Base-by-base conservation (phyloP, 2,888 invertebrate genomes). In the Nomada goodeniana region DNA sequence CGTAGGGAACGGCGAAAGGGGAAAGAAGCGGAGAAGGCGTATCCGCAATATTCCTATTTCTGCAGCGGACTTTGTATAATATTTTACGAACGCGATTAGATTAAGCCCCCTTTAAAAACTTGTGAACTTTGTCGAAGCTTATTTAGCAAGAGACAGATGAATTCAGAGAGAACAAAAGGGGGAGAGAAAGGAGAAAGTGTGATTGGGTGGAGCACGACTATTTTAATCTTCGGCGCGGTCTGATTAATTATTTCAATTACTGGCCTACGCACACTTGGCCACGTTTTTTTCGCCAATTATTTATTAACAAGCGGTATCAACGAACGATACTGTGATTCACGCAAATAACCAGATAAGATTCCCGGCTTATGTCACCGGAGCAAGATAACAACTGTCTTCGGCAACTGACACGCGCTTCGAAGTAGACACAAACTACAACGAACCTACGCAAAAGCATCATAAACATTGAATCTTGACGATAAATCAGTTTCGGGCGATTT, bases 61-160 rank as follows among this genome's bases (percentile, higher is more conserved):
- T 67, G 4, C 18, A 50, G 18, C 44, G n/a, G 20, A 64, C 15
- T 52, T 15, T 42, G 42, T 75, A 44, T 53, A 36, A 20, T 53
- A 53, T n/a, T 76, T 57, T 57, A 63, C n/a, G 23, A 29, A 29
- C 4, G n/a, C 36, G 76, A 55, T 78, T 76, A 78, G 76, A 78
- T 76, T 77, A 61, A 2, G 15, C 15, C 15, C 42, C 5, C 5
- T 63, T 15, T 36, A 67, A 53, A 61, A 68, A 5, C 47, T 15
- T 11, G 47, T 15, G 3, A 47, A 47, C 47, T 47, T 11, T 47
- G 15, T 47, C 47, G 44, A 23, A 36, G 50, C n/a, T 68, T 47
- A 75, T 67, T 67, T 55, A 29, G n/a, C 20, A 47, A 47, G 15
- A 47, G 15, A 47, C 47, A 15, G 47, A 47, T 0, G 47, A 15